phyloP scores from a whole-genome alignment of 2,797 vertebrate genomes.

The Hirundo rustica region DNA sequence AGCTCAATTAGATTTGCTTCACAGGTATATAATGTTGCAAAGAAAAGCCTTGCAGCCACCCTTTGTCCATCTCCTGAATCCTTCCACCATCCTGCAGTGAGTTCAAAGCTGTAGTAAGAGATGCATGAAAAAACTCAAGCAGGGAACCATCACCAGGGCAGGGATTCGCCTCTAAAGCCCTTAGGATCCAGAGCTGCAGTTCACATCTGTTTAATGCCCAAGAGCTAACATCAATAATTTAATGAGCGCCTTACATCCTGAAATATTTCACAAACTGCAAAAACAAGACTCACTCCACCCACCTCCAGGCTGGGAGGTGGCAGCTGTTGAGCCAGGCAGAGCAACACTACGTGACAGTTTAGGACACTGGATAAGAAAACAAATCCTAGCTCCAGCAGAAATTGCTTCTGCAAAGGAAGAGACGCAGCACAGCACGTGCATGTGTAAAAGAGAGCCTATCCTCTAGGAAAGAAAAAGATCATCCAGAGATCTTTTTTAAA shows the following conservation, averaged over 20 bases:
- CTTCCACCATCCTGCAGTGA: not conserved
- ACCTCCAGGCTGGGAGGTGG: not conserved
- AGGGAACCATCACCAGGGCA: not conserved
- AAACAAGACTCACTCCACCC: slow-evolving; percentile 43
- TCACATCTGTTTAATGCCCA: not conserved
- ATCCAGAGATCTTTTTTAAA: not conserved
- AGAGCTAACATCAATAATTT: slow-evolving; percentile 25
- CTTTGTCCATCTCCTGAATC: not conserved
- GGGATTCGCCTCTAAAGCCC: not conserved
- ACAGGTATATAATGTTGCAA: not conserved
- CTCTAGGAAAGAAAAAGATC: not conserved
- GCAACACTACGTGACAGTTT: not conserved
- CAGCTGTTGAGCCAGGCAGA: slow-evolving; percentile 20
- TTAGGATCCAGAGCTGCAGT: not conserved
- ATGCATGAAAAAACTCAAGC: not conserved
- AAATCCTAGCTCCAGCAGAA: not conserved
- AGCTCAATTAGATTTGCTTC: not conserved
- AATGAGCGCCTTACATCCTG: not conserved
- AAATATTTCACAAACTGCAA: slow-evolving; percentile 38
- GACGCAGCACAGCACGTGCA: not conserved
- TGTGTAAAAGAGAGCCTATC: not conserved
- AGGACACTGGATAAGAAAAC: not conserved
- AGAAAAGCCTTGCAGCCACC: not conserved
- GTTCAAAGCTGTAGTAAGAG: not conserved
- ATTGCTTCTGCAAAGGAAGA: not conserved